A percentile compares a stretch with the other conserved stretches of the same genome.
Evolutionary conservation across 1,140 invertebrate species (phyloP).

Genomic region (Zaprionus gabonicus): DNA sequence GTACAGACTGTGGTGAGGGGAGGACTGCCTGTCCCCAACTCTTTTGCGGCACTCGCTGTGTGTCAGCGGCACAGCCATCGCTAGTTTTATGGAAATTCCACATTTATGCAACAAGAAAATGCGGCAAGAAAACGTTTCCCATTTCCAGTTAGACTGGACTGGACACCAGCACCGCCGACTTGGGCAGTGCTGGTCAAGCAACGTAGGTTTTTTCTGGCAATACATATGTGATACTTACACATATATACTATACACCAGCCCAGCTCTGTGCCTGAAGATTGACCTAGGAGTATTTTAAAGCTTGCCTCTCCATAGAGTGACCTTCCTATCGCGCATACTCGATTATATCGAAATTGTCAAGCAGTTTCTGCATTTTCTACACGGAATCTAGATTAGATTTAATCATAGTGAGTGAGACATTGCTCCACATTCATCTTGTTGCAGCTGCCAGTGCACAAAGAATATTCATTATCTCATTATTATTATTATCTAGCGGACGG

Average conservation of each 20-base stretch:
- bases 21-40: not conserved
- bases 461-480: slow-evolving; percentile 11
- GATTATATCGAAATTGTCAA: not conserved
- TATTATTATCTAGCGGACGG: slow-evolving; percentile 38
- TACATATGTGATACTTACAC: not conserved
- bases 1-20: not conserved
- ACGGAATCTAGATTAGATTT: slow-evolving; percentile 20
- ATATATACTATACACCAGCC: not conserved
- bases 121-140: slow-evolving; percentile 64
- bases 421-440: slow-evolving; percentile 20
- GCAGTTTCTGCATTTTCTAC: not conserved
- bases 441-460: slow-evolving; percentile 10
- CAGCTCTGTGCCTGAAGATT: slow-evolving; percentile 1
- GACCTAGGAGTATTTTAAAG: not conserved
- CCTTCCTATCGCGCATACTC: not conserved
- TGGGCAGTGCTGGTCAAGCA: slow-evolving; percentile 50
- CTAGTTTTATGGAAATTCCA: slow-evolving; percentile 70
- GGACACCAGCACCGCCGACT: slow-evolving; percentile 33
- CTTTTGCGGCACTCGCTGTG: slow-evolving; percentile 25
- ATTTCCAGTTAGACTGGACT: slow-evolving; percentile 71
- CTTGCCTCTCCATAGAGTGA: not conserved
- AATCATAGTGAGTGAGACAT: slow-evolving; percentile 4
- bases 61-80: slow-evolving; percentile 56
- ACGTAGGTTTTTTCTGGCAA: slow-evolving; percentile 17
- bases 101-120: slow-evolving; percentile 71